Evolutionary conservation across 1,140 invertebrate species (phyloP).

Genomic region (Chironomus striatipennis): DNA sequence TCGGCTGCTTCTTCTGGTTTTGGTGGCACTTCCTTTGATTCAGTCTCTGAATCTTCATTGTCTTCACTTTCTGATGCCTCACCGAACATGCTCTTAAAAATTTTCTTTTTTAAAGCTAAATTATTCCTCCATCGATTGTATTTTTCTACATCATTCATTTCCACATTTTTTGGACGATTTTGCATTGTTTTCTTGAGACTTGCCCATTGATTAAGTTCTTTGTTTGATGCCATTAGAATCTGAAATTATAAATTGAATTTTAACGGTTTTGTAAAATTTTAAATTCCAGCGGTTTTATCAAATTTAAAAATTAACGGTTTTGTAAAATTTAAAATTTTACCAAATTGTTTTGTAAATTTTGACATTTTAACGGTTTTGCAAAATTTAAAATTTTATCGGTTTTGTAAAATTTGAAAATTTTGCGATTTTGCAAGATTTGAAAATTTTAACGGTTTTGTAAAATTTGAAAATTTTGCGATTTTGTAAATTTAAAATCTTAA

Average conservation of each 20-base stretch:
- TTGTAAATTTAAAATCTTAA: too few species aligned
- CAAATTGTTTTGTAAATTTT: too few species aligned
- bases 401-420: too few species aligned
- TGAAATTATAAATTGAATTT: conserved; percentile 40
- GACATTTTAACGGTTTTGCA: too few species aligned
- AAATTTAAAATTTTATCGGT: too few species aligned
- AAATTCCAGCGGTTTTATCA: too few species aligned
- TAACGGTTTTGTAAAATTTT: too few species aligned
- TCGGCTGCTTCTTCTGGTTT: conserved; percentile 30
- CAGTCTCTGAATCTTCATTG: conserved; percentile 28
- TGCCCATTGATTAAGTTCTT: conserved; percentile 90
- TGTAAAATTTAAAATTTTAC: too few species aligned
- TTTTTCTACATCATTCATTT: conserved; percentile 67
- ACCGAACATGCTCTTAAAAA: conserved; percentile 73
- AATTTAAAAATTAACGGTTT: too few species aligned
- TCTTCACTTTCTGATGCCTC: conserved; percentile 38
- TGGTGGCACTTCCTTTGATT: conserved; percentile 31
- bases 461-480: too few species aligned
- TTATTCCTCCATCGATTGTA: conserved; percentile 69
- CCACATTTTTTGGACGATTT: conserved; percentile 64
- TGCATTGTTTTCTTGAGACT: conserved; percentile 85
- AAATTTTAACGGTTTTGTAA: too few species aligned
- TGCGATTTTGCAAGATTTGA: too few species aligned
- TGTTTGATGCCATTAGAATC: conserved; percentile 85
- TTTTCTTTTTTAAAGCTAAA: conserved; percentile 64